Evolutionary conservation across 2,797 vertebrate genomes (phyloP).

Genomic region (Eremophila alpestris): DNA sequence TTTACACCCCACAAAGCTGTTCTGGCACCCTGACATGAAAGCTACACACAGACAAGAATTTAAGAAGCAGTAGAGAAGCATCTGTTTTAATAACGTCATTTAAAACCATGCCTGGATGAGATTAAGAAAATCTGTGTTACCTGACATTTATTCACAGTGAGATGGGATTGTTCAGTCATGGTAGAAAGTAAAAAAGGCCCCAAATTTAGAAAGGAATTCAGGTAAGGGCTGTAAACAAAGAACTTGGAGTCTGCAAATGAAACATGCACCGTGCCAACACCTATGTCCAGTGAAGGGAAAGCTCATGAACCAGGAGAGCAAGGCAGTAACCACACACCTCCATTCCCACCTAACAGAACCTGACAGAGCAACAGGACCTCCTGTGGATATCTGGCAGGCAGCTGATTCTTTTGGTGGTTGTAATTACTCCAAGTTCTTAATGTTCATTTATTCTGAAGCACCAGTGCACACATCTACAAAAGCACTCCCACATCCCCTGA

Average conservation of each 20-base stretch:
- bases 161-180: background rate
- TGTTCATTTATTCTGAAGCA: conserved; percentile 10
- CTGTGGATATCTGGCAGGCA: background rate
- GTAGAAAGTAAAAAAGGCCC: background rate
- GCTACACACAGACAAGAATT: background rate
- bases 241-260: background rate
- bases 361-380: background rate
- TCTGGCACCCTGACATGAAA: background rate
- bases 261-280: background rate
- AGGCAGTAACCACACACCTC: background rate
- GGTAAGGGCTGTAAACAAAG: background rate
- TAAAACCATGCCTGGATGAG: background rate
- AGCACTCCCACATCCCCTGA: background rate
- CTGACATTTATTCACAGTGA: background rate
- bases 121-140: background rate
- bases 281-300: background rate
- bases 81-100: background rate
- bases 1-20: background rate
- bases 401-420: background rate
- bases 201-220: background rate
- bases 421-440: background rate
- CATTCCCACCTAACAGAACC: background rate
- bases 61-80: background rate
- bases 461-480: background rate
- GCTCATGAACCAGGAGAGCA: background rate